Base-by-base conservation (phyloP, 1,140 invertebrate species). In the Lepidurus packardi region DNA sequence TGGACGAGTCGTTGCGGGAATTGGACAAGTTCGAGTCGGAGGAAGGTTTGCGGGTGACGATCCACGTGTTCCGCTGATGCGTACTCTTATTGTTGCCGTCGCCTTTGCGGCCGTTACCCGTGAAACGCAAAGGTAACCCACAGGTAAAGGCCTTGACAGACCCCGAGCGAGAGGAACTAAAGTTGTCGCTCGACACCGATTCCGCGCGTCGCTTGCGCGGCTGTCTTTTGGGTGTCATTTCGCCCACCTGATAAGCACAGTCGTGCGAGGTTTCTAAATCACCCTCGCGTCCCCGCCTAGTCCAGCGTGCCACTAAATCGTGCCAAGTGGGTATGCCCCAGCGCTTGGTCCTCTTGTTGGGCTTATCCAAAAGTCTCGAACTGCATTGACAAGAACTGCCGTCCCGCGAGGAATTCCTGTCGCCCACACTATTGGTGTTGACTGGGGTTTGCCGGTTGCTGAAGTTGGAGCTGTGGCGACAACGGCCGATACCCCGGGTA, bases 151-250 rank as follows among this genome's bases (percentile, higher is more conserved):
- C 75, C 53, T 80, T 80, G n/a, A 80, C 76, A 11, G 93, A 94
- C 83, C 95, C 94, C 0, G 90, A 92, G 41, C 89, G 81, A 0
- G 93, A 94, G 1, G 93, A 94, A 77, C 92, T 93, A 85, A 94
- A 96, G 83, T 96, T 95, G 80, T 94, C 93, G 83, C 93, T 94
- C 8, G 93, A 94, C 21, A 95, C 92, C 0, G 92, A 94, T 45
- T 80, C 79, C 1, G 79, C 79, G 16, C 79, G 45, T 21, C 76
- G 75, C 13, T 79, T 75, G 24, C 75, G 73, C 83, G 82, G 47
- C 82, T 78, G 25, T 90, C 91, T 80, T 90, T 92, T 75, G 92
- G 90, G 80, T 91, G 90, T 34, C 53, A 92, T 89, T 83, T 93
- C 91, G 0, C 92, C 91, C n/a, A 93, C 92, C 81, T 92, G 91